Conservation (phyloP, 2,797 vertebrate genomes). For the Orestias chungarensis region DNA sequence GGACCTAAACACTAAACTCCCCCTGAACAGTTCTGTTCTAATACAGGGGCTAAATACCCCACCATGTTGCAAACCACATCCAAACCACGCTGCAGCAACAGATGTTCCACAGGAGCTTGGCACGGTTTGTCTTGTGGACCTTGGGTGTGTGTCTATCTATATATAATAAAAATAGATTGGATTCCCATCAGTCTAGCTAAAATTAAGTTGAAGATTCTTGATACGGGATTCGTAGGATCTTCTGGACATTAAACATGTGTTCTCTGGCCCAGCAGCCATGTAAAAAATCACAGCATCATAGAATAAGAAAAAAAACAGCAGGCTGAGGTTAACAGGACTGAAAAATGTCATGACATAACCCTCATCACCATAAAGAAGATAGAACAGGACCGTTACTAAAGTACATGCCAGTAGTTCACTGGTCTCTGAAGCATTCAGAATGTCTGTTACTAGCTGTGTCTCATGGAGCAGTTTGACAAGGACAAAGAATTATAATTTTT, state of each 20-base stretch:
- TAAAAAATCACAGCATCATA: neutral
- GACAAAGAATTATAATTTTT: neutral
- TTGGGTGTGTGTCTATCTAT: too few relatives aligned
- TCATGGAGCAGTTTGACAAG: slow-evolving; percentile 19
- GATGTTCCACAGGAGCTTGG: too few relatives aligned
- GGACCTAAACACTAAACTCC: too few relatives aligned
- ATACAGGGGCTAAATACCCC: too few relatives aligned
- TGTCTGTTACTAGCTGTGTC: slow-evolving; percentile 44
- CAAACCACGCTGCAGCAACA: too few relatives aligned
- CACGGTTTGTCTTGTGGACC: too few relatives aligned
- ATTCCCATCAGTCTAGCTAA: neutral
- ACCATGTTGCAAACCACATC: too few relatives aligned
- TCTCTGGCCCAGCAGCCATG: too few relatives aligned
- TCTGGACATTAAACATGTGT: neutral
- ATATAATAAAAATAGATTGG: too few relatives aligned
- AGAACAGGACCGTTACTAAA: slow-evolving; percentile 67
- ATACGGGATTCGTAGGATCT: neutral
- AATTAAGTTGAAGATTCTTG: neutral
- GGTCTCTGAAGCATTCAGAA: slow-evolving; percentile 57
- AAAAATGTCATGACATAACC: slow-evolving; percentile 59
- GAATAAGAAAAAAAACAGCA: neutral
- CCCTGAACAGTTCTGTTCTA: too few relatives aligned
- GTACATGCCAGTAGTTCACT: slow-evolving; percentile 64
- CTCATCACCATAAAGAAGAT: slow-evolving; percentile 62
- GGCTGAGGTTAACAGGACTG: slow-evolving; percentile 44